These are phyloP conservation scores for Xiphias gladius DNA, from an alignment of 2,113 vertebrate genomes.

Conservation along the genomic window DNA sequence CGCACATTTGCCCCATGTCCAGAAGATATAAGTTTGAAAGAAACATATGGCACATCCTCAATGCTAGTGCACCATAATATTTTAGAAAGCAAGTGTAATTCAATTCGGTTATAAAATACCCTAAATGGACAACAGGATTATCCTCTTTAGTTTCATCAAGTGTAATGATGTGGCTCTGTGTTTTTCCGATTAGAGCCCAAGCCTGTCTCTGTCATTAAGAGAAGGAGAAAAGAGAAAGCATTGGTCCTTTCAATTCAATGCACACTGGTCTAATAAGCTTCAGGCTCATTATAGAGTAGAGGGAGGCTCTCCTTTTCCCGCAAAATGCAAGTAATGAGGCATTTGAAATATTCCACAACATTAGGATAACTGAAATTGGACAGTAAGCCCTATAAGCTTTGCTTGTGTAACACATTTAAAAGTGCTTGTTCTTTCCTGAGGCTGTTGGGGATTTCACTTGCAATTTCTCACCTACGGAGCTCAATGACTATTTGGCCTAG, in stretches of 20 bases:
- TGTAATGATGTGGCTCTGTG: constrained; percentile 82
- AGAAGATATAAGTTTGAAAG: background rate
- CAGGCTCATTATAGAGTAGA: constrained; percentile 78
- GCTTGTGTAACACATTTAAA: constrained; percentile 76
- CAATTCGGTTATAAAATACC: constrained; percentile 73
- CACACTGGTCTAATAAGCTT: constrained; percentile 80
- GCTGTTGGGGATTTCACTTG: constrained; percentile 48
- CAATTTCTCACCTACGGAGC: constrained; percentile 67
- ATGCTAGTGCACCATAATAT: constrained; percentile 44
- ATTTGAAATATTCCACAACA: constrained; percentile 83
- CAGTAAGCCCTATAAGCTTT: constrained; percentile 74
- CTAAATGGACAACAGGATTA: constrained; percentile 74
- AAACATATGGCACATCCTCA: constrained; percentile 31
- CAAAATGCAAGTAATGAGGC: constrained; percentile 83
- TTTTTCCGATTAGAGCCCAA: constrained; percentile 77
- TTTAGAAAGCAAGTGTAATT: constrained; percentile 64
- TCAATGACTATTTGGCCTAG: constrained; percentile 35
- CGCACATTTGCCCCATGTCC: constrained; percentile 12
- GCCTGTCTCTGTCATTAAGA: constrained; percentile 60
- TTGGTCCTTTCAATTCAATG: constrained; percentile 71
- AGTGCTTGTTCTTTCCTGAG: constrained; percentile 53
- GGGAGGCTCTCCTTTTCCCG: constrained; percentile 68
- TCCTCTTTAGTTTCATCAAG: constrained; percentile 74
- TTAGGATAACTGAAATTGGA: constrained; percentile 80
- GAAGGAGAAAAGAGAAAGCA: constrained; percentile 53